These are phyloP conservation scores for Littorina saxatilis DNA, from an alignment of 1,140 invertebrate species.

Conservation along the genomic window DNA sequence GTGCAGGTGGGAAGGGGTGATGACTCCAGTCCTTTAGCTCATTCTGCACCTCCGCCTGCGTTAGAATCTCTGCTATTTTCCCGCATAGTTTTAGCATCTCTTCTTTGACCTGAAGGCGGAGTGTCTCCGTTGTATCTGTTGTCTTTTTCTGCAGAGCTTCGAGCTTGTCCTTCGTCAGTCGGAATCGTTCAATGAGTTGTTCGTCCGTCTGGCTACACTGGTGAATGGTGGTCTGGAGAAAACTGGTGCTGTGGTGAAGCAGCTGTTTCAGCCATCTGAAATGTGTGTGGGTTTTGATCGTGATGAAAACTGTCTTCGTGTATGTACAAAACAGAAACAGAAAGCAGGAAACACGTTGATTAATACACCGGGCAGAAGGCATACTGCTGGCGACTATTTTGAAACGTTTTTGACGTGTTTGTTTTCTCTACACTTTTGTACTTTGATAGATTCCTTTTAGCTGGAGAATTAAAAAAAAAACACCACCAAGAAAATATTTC, in stretches of 20 bases:
- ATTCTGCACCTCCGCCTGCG: neutral
- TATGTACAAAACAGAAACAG: no score
- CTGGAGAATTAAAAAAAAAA: no score
- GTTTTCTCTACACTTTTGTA: no score
- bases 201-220: constrained; percentile 47
- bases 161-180: constrained; percentile 42
- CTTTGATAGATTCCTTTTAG: no score
- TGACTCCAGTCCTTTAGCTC: constrained; percentile 5
- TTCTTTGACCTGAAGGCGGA: constrained; percentile 39
- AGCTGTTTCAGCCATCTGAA: constrained; percentile 62
- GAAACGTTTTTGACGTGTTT: no score
- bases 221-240: constrained; percentile 52
- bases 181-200: constrained; percentile 46
- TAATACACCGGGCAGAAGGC: no score
- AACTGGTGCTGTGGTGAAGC: constrained; percentile 48
- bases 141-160: constrained; percentile 50
- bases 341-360: no score
- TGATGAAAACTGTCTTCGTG: no score
- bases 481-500: no score
- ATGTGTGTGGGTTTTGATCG: neutral
- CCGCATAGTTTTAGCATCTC: constrained; percentile 25
- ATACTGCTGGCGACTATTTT: no score
- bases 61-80: neutral
- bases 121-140: constrained; percentile 29
- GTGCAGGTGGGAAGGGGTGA: neutral